phyloP scores from a whole-genome alignment of 23 tunicate genomes.

The Oikopleura vanhoeffeni region DNA sequence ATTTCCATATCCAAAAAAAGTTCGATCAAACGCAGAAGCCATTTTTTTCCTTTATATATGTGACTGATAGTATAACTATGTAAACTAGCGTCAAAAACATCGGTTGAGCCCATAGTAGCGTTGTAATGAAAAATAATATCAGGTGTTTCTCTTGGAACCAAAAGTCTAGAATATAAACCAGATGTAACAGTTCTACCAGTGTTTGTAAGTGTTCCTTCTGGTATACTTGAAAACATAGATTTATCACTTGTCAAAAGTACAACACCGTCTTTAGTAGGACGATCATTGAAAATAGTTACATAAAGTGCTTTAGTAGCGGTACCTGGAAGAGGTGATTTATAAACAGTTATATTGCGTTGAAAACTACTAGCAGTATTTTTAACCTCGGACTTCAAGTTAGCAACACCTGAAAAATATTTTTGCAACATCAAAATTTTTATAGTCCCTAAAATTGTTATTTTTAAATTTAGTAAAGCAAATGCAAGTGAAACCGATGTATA shows the following conservation, averaged over 20 bases:
- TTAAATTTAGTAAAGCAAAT: neutral
- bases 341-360: too few species aligned
- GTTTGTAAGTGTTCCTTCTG: too few species aligned
- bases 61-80: neutral
- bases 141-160: neutral
- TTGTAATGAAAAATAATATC: neutral
- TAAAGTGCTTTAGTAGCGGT: too few species aligned
- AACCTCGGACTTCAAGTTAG: too few species aligned
- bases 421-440: too few species aligned
- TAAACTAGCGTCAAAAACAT: neutral
- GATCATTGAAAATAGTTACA: too few species aligned
- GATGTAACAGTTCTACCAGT: too few species aligned
- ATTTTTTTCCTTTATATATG: neutral
- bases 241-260: neutral
- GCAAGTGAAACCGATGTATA: neutral
- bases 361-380: too few species aligned
- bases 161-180: neutral
- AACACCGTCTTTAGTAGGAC: neutral
- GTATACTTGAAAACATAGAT: neutral
- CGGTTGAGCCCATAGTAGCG: neutral
- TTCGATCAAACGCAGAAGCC: neutral
- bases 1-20: neutral
- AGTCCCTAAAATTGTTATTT: neutral
- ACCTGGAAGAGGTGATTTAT: too few species aligned
- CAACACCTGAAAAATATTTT: too few species aligned